These are phyloP conservation scores for Branchinecta lindahli DNA, from an alignment of 1,140 invertebrate species.

Conservation along the genomic window DNA sequence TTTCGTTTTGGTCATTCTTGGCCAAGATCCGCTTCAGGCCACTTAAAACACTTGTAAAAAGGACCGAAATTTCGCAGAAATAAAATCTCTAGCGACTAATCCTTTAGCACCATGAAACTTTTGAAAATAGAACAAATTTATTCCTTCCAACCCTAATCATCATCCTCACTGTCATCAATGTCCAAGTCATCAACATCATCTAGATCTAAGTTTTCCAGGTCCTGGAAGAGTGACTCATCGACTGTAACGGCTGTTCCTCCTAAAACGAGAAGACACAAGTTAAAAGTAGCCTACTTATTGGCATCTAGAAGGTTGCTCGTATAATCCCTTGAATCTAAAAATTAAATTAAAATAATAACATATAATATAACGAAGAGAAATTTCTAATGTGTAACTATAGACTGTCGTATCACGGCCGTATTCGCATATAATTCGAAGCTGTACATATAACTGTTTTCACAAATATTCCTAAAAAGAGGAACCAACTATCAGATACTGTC, in stretches of 20 bases:
- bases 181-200: conserved; percentile 43
- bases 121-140: neutral
- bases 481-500: too few species aligned
- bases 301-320: neutral
- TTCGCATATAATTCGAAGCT: too few species aligned
- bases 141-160: neutral
- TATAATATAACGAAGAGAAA: conserved; percentile 17
- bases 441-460: too few species aligned
- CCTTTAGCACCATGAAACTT: too few species aligned
- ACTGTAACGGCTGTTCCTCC: conserved; percentile 72
- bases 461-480: too few species aligned
- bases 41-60: too few species aligned
- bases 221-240: conserved; percentile 85
- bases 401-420: too few species aligned
- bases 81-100: too few species aligned
- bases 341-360: conserved; percentile 16
- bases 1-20: too few species aligned
- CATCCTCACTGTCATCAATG: conserved; percentile 18
- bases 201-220: conserved; percentile 73
- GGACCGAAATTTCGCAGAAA: too few species aligned
- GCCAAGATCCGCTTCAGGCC: too few species aligned
- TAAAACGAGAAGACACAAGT: conserved; percentile 27
- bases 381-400: too few species aligned
- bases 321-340: neutral
- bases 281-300: neutral